These are phyloP conservation scores for Hanleya hanleyi DNA, from an alignment of 2,888 invertebrate species.

Conservation along the genomic window DNA sequence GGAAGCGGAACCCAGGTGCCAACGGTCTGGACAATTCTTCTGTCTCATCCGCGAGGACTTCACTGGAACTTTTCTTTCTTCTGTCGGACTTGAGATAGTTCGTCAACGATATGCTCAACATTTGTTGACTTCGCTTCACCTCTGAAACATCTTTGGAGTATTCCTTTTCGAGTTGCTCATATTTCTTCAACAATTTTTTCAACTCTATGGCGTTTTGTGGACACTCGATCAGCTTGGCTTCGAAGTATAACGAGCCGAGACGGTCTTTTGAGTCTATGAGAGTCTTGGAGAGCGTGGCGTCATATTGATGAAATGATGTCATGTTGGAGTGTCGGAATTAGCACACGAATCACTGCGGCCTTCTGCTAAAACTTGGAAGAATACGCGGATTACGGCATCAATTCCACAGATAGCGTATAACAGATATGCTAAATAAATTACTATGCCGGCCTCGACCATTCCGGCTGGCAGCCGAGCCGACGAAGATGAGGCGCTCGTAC, in stretches of 20 bases:
- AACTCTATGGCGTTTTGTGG: conserved; percentile 53
- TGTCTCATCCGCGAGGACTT: not conserved
- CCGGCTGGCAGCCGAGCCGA: no score
- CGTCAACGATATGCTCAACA: conserved; percentile 19
- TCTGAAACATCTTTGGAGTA: conserved; percentile 38
- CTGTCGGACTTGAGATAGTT: not conserved
- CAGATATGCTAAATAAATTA: no score
- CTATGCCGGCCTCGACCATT: no score
- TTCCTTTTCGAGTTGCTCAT: conserved; percentile 48
- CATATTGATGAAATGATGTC: no score
- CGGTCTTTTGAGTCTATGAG: conserved; percentile 48
- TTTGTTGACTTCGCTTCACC: conserved; percentile 36
- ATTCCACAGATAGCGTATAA: no score
- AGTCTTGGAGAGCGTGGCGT: conserved; percentile 40
- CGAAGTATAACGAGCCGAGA: conserved; percentile 48
- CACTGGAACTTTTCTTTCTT: not conserved
- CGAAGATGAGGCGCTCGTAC: no score
- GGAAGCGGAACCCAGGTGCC: conserved; percentile 52
- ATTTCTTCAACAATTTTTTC: conserved; percentile 42
- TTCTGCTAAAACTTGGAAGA: no score
- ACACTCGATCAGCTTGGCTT: conserved; percentile 49
- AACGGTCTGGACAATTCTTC: conserved; percentile 20
- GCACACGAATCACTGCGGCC: no score
- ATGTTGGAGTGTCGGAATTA: no score
- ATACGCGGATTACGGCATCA: no score